Base-by-base conservation (phyloP, 2,113 vertebrate species). In the Thalassarche chlororhynchos region DNA sequence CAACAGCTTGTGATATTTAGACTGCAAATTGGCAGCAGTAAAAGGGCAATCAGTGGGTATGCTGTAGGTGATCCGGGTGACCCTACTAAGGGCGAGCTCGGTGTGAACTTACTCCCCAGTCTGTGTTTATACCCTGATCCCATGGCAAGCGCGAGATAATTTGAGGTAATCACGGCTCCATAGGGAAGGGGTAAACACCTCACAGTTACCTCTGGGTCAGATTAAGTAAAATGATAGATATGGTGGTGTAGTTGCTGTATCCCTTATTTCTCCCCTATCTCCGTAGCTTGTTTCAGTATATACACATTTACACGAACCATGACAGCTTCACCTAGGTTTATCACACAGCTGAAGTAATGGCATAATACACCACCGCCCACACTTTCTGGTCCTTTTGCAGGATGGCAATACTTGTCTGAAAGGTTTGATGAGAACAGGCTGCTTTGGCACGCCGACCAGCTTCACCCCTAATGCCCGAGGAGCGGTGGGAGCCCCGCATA, bases 401-500 rank as follows among this genome's bases (percentile, higher is more conserved):
- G 31, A 66, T 19, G 9, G 29, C 24, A 71, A 12, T 14, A 10
- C 31, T 54, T 32, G 24, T 18, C 44, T 24, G 46, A 87, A 69
- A 65, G 17, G 29, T 23, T 81, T 70, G 47, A 49, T 40, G 24
- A 70, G 32, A 80, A 57, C 29, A 38, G 42, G 51, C 9, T 40
- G 71, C 34, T 74, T 68, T 57, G 31, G 61, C 69, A 64, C 0
- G 0, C 36, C 2, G 1, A 28, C 25, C 62, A 72, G 47, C 58
- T 76, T 61, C 51, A 51, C 7, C 10, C 12, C 28, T 34, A 8
- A 80, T 16, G 34, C 36, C 52, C 2, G 1, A 79, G 69, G 36
- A 72, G 47, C 2, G 0, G 64, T 20, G 42, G n/a, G n/a, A 29
- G 40, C 18, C 46, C 26, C 8, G 10, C 0, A 0, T 8, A 10